Percentiles rank a stretch among this genome's conserved stretches.
phyloP scores from a whole-genome alignment of 1,140 invertebrate species.

The Leptonema lineaticorne region DNA sequence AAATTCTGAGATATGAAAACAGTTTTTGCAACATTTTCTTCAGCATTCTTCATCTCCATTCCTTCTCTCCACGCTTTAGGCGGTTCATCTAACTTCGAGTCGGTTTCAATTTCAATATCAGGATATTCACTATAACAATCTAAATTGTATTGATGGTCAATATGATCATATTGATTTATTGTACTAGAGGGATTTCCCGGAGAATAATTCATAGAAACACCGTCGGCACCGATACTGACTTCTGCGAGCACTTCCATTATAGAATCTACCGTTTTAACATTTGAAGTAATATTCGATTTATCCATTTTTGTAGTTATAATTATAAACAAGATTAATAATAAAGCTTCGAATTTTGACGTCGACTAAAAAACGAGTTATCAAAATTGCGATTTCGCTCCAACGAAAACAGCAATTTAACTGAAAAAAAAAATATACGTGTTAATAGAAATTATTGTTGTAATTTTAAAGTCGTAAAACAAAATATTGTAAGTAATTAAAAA shows the following conservation, averaged over 20 bases:
- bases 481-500: neutral
- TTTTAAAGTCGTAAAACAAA: neutral
- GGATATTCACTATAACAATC: conserved; percentile 5
- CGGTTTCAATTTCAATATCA: neutral
- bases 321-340: neutral
- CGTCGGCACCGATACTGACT: conserved; percentile 12
- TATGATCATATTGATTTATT: neutral
- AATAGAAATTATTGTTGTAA: neutral
- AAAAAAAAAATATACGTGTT: neutral
- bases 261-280: conserved; percentile 11
- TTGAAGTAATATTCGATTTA: neutral
- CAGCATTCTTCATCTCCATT: conserved; percentile 17
- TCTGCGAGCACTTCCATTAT: conserved; percentile 14
- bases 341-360: neutral
- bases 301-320: conserved; percentile 1
- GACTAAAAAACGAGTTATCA: neutral
- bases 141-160: neutral
- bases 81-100: neutral
- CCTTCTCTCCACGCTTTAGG: conserved; percentile 26
- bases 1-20: conserved; percentile 35
- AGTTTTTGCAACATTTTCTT: conserved; percentile 24
- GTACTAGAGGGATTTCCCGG: neutral
- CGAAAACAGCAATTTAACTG: neutral
- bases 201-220: conserved; percentile 4
- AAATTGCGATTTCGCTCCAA: neutral